Base-by-base conservation (phyloP, 2,113 vertebrate genomes). In the Colistium nudipinnis region DNA sequence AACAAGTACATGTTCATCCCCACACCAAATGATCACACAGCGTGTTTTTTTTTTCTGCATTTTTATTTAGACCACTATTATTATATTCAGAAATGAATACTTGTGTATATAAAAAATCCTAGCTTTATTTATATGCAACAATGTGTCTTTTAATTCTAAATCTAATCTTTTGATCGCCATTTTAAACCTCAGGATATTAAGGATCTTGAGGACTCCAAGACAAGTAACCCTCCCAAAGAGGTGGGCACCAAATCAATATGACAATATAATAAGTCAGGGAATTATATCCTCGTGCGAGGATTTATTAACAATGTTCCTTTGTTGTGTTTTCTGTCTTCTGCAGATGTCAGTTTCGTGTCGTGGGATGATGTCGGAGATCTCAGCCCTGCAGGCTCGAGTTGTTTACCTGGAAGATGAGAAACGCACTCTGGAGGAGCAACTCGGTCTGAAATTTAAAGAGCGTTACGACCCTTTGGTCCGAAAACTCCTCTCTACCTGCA, bases 291-390 rank as follows among this genome's bases (percentile, higher is more conserved):
- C 9, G 5, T 43, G 7, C n/a, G 4, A 33, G 27, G 19, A 17
- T 17, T 33, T 5, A 5, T 13, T 7, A 56, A 22, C 7, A 0
- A 6, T 4, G 25, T 36, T 2, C 1, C 2, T 33, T 20, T 49
- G 12, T 1, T 11, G 25, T 38, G 20, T 24, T 31, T 39, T 39
- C 20, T 53, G 38, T 35, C n/a, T n/a, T 25, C 39, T 27, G 12
- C 74, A 92, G 93, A 67, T 80, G 62, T 79, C 84, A 0, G 87
- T 78, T 6, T 76, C 72, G 12, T 92, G 92, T 67, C 88, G 89
- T 1, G 66, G 84, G 38, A 81, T 93, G 85, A 91, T 94, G 78
- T 47, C 91, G 84, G 91, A 95, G 86, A 83, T 92, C 81, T 94
- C 89, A 0, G 88, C 80, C 7, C 88, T 94, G 57, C 87, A 89